Evolutionary conservation across 2,888 invertebrate species (phyloP).

Genomic region (Alentia gelatinosa): DNA sequence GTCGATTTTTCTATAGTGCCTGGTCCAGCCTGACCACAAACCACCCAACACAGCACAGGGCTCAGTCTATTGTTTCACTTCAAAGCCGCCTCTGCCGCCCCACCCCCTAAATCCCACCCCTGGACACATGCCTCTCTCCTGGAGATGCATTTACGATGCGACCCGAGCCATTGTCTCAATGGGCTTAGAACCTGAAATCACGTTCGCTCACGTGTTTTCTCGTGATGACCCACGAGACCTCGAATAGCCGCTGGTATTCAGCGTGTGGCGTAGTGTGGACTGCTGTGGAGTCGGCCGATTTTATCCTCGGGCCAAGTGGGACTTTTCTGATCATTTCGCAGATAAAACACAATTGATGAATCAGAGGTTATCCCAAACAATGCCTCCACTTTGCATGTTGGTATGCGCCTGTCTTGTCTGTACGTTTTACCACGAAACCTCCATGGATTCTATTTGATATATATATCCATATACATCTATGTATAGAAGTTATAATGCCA

Average conservation of each 20-base stretch:
- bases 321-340: constrained; percentile 37
- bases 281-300: neutral
- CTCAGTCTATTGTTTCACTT: constrained; percentile 44
- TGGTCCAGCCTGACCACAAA: neutral
- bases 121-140: neutral
- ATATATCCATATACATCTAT: neutral
- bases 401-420: neutral
- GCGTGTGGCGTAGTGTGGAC: neutral
- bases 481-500: too few relatives aligned
- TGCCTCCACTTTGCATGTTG: neutral
- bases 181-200: constrained; percentile 47
- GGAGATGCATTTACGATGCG: neutral
- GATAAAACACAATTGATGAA: constrained; percentile 27
- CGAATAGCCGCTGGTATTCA: neutral
- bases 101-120: neutral
- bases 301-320: neutral
- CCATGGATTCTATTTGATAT: neutral
- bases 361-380: constrained; percentile 45
- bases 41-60: neutral
- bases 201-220: constrained; percentile 47
- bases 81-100: neutral
- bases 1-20: too few relatives aligned
- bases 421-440: neutral
- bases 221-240: constrained; percentile 46
- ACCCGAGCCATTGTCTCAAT: constrained; percentile 19